A percentile compares a stretch with the other conserved stretches of the same genome.
These are phyloP conservation scores for Melolontha melolontha DNA, from an alignment of 2,888 invertebrate species.

Conservation along the genomic window DNA sequence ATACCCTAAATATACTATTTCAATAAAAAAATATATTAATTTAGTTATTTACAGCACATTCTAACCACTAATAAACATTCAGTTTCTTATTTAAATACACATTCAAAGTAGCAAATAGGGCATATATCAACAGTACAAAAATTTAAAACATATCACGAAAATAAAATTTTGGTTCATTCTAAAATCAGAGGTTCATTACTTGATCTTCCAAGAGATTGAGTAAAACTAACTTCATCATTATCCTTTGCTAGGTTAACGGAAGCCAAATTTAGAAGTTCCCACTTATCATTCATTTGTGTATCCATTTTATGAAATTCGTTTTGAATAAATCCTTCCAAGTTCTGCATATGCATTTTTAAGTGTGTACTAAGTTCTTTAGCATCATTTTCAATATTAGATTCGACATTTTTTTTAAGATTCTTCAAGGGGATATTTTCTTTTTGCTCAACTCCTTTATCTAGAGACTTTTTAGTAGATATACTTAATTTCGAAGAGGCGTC, in stretches of 20 bases:
- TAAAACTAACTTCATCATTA: constrained; percentile 26
- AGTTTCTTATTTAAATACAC: no score
- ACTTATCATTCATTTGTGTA: constrained; percentile 53
- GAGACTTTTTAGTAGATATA: constrained; percentile 17
- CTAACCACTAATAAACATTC: no score
- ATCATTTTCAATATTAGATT: constrained; percentile 45
- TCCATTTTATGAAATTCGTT: constrained; percentile 58
- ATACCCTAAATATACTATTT: no score
- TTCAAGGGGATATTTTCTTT: constrained; percentile 43
- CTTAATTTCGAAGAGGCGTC: constrained; percentile 38
- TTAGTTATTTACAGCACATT: no score
- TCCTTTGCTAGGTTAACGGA: constrained; percentile 35
- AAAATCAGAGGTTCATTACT: constrained; percentile 29
- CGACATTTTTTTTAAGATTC: constrained; percentile 41
- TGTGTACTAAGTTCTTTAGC: constrained; percentile 55
- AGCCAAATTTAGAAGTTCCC: constrained; percentile 39
- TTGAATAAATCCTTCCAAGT: constrained; percentile 56
- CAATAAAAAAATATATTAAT: no score
- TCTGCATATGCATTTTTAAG: constrained; percentile 55
- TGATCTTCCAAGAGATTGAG: constrained; percentile 24
- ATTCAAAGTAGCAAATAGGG: no score
- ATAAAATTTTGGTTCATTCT: constrained; percentile 12
- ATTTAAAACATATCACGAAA: not conserved
- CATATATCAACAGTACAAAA: not conserved
- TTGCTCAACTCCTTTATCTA: constrained; percentile 12